phyloP scores from a whole-genome alignment of 2,888 invertebrate genomes.

The Conistra vaccinii region DNA sequence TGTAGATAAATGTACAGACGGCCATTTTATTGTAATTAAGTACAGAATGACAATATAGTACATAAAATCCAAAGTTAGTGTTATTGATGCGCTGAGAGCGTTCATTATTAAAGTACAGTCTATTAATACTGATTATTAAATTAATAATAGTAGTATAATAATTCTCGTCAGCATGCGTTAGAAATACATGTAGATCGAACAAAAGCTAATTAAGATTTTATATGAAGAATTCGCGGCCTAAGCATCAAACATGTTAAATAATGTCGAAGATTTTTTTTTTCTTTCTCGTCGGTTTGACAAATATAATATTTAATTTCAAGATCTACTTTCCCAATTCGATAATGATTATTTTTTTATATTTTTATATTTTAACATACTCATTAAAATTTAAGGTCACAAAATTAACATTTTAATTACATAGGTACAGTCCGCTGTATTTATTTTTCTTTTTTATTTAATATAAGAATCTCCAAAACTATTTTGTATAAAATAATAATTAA shows the following conservation, averaged over 20 bases:
- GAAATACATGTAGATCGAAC: conserved; percentile 46
- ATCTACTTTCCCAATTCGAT: not conserved
- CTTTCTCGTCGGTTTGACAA: not conserved
- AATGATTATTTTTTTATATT: conserved; percentile 6
- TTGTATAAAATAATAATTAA: conserved; percentile 49
- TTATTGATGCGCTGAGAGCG: conserved; percentile 61
- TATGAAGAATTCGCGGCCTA: conserved; percentile 54
- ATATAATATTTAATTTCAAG: not conserved
- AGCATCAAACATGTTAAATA: conserved; percentile 28
- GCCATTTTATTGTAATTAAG: conserved; percentile 61
- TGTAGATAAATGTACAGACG: conserved; percentile 58
- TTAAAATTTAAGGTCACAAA: conserved; percentile 17
- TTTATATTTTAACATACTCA: conserved; percentile 11
- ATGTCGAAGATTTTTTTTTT: not conserved
- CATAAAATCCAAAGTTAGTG: conserved; percentile 57
- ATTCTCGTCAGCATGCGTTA: conserved; percentile 46
- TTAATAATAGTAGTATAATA: conserved; percentile 29
- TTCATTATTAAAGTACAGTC: conserved; percentile 48
- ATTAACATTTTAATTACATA: not conserved
- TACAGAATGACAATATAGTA: conserved; percentile 69
- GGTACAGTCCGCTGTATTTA: conserved; percentile 5
- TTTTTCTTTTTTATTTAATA: not conserved
- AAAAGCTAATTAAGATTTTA: conserved; percentile 38
- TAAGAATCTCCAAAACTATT: conserved; percentile 57
- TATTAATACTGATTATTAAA: conserved; percentile 52